Percentiles rank a stretch among this genome's conserved stretches.
Conservation (phyloP, 53 echinoderm and acorn worm genomes). For the Apostichopus leukothele region DNA sequence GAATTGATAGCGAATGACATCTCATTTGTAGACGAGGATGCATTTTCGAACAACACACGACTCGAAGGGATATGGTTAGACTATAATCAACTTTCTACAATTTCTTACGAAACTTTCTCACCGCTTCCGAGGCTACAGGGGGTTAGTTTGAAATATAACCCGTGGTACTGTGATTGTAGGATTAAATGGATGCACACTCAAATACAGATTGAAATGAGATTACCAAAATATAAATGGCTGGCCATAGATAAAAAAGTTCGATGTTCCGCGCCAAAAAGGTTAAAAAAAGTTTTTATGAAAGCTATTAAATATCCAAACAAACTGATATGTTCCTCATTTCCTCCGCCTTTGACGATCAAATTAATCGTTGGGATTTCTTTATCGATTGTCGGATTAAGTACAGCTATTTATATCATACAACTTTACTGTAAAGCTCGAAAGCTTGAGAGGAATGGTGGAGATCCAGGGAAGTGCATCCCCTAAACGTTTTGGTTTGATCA, state of each 20-base stretch:
- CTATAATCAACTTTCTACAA: slow-evolving; percentile 63
- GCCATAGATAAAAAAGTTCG: background rate
- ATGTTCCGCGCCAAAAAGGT: slow-evolving; percentile 65
- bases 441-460: slow-evolving; percentile 67
- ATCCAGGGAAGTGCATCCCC: slow-evolving; percentile 63
- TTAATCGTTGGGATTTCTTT: slow-evolving; percentile 81
- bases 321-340: slow-evolving; percentile 73
- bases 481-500: background rate
- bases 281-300: slow-evolving; percentile 39
- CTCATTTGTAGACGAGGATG: slow-evolving; percentile 32
- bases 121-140: slow-evolving; percentile 1
- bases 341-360: slow-evolving; percentile 81
- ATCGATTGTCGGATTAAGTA: slow-evolving; percentile 70
- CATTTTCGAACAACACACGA: slow-evolving; percentile 54
- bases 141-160: slow-evolving; percentile 52
- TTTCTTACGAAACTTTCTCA: slow-evolving; percentile 39
- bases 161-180: slow-evolving; percentile 81
- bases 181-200: slow-evolving; percentile 70
- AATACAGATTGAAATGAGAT: slow-evolving; percentile 13
- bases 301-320: slow-evolving; percentile 39
- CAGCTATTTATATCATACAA: slow-evolving; percentile 69
- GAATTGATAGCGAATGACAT: slow-evolving; percentile 55
- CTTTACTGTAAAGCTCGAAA: slow-evolving; percentile 82
- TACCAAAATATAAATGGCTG: background rate
- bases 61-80: slow-evolving; percentile 57